These are phyloP conservation scores for Apistogramma diplotaenia DNA, from an alignment of 2,113 vertebrate genomes.

Conservation along the genomic window DNA sequence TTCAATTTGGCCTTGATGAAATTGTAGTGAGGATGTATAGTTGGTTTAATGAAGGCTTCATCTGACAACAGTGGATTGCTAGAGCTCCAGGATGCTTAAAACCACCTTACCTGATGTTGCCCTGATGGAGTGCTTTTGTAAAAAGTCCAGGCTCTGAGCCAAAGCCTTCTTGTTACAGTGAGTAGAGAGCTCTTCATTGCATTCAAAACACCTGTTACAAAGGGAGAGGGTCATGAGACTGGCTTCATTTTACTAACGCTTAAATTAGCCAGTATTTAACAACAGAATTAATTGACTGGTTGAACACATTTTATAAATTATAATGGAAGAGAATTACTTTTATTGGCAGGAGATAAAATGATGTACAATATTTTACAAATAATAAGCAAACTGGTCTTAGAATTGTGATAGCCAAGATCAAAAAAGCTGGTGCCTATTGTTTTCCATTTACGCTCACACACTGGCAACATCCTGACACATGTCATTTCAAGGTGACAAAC, in stretches of 20 bases:
- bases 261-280: background rate
- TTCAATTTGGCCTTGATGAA: background rate
- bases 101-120: slow-evolving; percentile 85
- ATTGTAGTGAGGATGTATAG: background rate
- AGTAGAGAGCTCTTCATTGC: slow-evolving; percentile 93
- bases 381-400: background rate
- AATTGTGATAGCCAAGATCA: background rate
- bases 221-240: background rate
- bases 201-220: slow-evolving; percentile 90
- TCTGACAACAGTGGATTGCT: background rate
- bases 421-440: background rate
- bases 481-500: background rate
- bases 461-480: background rate
- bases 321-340: background rate
- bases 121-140: slow-evolving; percentile 91
- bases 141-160: slow-evolving; percentile 93
- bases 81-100: background rate
- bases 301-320: background rate
- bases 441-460: background rate
- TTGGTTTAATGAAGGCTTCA: slow-evolving; percentile 2
- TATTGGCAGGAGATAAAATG: background rate
- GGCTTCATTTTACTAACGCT: background rate
- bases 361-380: background rate
- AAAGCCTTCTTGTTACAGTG: slow-evolving; percentile 96
- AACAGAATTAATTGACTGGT: background rate